Evolutionary conservation across 2,888 invertebrate species (phyloP).

Genomic region (Andrena dorsata): DNA sequence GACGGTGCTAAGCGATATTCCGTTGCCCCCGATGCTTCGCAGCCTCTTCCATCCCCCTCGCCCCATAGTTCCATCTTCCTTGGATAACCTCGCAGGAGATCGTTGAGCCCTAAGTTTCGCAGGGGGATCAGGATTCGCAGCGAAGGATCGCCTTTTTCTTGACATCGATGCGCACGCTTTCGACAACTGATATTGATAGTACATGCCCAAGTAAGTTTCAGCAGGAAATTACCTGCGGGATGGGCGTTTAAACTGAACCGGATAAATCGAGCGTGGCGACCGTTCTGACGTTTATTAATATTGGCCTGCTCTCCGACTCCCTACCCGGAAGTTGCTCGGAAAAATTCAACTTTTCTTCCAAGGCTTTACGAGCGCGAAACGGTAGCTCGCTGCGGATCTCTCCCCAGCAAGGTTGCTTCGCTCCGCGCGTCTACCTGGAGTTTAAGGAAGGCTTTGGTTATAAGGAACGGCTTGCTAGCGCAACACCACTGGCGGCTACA

Average conservation of each 20-base stretch:
- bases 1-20: constrained; percentile 33
- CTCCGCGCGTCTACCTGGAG: constrained; percentile 12
- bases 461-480: constrained; percentile 11
- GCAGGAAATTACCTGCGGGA: constrained; percentile 44
- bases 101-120: constrained; percentile 3
- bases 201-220: constrained; percentile 30
- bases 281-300: constrained; percentile 45
- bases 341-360: not conserved
- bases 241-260: constrained; percentile 17
- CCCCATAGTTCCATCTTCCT: not conserved
- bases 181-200: constrained; percentile 46
- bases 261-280: constrained; percentile 17
- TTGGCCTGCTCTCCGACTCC: not conserved
- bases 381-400: constrained; percentile 7
- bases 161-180: constrained; percentile 12
- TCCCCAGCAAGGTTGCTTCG: not conserved
- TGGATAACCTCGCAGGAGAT: constrained; percentile 21
- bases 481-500: constrained; percentile 16
- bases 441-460: constrained; percentile 36
- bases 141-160: constrained; percentile 21
- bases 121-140: not conserved
- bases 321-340: not conserved
- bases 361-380: not conserved
- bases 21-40: not conserved
- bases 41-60: not conserved